Conservation (phyloP, 2,113 vertebrate genomes). For the Syrmaticus mikado region DNA sequence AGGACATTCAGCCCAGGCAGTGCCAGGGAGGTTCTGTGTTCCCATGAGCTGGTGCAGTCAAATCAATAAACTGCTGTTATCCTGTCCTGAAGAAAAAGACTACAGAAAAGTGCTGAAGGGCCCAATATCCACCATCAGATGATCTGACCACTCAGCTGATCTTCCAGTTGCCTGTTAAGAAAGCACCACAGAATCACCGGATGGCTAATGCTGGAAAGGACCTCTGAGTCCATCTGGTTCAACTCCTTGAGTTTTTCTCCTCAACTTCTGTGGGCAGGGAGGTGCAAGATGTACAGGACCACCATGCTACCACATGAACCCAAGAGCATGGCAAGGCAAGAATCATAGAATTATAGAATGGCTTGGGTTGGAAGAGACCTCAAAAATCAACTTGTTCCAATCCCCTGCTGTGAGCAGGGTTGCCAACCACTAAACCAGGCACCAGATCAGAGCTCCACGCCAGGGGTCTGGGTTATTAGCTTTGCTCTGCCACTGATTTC, state of each 20-base stretch:
- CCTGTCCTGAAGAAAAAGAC: background rate
- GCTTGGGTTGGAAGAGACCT: too few relatives aligned
- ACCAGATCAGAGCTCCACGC: background rate
- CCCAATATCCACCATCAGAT: background rate
- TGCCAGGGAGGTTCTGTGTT: background rate
- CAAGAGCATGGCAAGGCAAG: accelerated
- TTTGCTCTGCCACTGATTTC: background rate
- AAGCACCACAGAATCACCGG: background rate
- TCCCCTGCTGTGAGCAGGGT: too few relatives aligned
- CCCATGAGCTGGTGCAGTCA: background rate
- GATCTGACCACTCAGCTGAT: background rate
- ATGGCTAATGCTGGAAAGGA: background rate
- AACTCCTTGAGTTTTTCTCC: background rate
- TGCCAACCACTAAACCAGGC: too few relatives aligned
- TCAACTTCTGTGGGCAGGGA: background rate
- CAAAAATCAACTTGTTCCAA: too few relatives aligned
- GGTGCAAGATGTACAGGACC: background rate
- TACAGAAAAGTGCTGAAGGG: background rate
- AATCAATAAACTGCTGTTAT: background rate
- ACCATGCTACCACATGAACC: background rate
- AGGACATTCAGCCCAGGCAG: background rate
- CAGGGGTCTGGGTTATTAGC: background rate
- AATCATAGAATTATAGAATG: too few relatives aligned
- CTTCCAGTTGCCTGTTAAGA: background rate
- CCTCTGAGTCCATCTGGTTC: background rate